Evolutionary conservation across 2,113 vertebrate genomes (phyloP), one percentile per base, ranked within the genome.

Genomic region (Anguilla japonica): DNA sequence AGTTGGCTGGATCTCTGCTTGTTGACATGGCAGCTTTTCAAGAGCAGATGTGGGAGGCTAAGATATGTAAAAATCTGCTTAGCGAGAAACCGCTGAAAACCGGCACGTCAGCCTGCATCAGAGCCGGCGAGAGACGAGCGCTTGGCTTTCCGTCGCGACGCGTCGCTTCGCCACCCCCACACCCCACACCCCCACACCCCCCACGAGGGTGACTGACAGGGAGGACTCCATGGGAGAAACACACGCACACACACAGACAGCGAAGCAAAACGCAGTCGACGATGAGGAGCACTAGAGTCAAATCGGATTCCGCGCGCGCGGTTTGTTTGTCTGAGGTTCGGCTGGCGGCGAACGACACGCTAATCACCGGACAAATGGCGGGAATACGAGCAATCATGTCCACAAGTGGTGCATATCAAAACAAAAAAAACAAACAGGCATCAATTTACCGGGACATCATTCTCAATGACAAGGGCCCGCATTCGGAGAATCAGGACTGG

Each of bases 401-500:
- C n/a, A n/a, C 43, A 75, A 20, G 20, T 43, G 75, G 41, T 85
- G 41, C 46, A 20, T 53, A 85, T 85, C 71, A 85, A 85, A 80
- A 85, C 50, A 81, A 80, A 80, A 85, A 80, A 75, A 75, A 81
- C 50, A 80, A 85, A 85, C 43, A 85, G 60, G 81, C 39, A 79
- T 85, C 78, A 81, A 80, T 80, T 85, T 85, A 34, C 78, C 34
- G 11, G 75, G 53, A 53, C 29, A 40, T 81, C 60, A 85, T 85
- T 60, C 78, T 43, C 53, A 79, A n/a, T 15, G 78, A 79, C 84
- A 34, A 56, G 41, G 80, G 40, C 20, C 40, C 18, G 40, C 20
- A 39, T 81, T 81, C 46, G 41, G 80, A 41, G 20, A 81, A 41
- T 43, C 80, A 41, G 26, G 40, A 13, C 80, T 26, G 40, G 40